Evolutionary conservation across 2,797 vertebrate genomes (phyloP).

Genomic region (Gymnopithys bicolor): DNA sequence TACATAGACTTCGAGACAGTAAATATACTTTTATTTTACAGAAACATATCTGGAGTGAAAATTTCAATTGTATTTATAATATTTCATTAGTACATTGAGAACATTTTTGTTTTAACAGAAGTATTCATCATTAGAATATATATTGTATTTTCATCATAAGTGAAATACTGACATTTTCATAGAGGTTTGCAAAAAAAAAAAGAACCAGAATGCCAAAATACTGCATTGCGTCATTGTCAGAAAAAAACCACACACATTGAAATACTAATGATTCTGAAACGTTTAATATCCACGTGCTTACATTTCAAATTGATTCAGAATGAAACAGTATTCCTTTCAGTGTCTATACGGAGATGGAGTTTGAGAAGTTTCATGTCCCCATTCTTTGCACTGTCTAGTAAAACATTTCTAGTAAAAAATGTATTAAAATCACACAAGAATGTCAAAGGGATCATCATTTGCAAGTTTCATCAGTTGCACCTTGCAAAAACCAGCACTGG

Average conservation of each 20-base stretch:
- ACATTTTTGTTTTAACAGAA: background rate
- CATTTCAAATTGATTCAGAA: background rate
- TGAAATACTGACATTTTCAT: background rate
- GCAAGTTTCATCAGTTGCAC: background rate
- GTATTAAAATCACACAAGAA: background rate
- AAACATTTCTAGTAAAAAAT: background rate
- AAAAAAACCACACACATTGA: rapidly evolving
- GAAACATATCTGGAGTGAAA: background rate
- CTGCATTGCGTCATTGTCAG: background rate
- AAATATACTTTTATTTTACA: background rate
- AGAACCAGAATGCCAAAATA: background rate
- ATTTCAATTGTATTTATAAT: background rate
- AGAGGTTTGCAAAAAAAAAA: background rate
- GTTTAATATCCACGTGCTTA: background rate
- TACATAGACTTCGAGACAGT: background rate
- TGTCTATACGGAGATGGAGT: background rate
- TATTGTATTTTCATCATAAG: background rate
- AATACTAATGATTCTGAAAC: background rate
- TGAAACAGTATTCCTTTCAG: background rate
- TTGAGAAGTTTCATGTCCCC: background rate
- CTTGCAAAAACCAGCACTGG: background rate
- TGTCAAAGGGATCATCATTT: background rate
- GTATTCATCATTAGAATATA: background rate
- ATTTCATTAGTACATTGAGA: background rate
- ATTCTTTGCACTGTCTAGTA: background rate